A percentile compares a stretch with the other conserved stretches of the same genome.
phyloP scores from a whole-genome alignment of 2,113 vertebrate species.

The Sialia sialis region DNA sequence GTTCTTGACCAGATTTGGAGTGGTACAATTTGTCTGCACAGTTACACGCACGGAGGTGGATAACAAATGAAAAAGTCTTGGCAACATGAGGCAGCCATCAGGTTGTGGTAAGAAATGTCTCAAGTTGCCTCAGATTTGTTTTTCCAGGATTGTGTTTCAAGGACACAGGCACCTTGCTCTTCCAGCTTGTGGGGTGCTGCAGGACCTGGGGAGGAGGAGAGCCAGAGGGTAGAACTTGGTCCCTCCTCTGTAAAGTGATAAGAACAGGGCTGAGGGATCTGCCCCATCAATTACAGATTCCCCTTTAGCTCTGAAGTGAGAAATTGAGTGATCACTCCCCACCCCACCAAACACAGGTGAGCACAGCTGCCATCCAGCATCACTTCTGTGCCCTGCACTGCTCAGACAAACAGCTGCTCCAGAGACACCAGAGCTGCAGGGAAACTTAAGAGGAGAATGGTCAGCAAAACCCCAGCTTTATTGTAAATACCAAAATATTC shows the following conservation, averaged over 20 bases:
- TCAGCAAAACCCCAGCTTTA: neutral
- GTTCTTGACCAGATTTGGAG: neutral
- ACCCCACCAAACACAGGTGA: neutral
- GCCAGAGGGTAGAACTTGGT: neutral
- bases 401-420: neutral
- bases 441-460: accelerated
- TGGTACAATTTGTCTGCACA: neutral
- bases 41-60: accelerated
- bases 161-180: accelerated
- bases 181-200: neutral
- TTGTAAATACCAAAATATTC: neutral
- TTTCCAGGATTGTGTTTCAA: neutral
- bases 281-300: neutral
- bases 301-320: neutral
- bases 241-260: neutral
- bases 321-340: neutral
- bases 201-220: neutral
- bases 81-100: neutral
- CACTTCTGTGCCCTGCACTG: neutral
- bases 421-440: neutral
- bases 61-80: neutral
- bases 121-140: neutral
- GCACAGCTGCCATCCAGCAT: neutral
- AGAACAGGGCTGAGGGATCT: neutral
- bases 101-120: neutral